Conservation (phyloP, 2,113 vertebrate species). For the Notothenia rossii region DNA sequence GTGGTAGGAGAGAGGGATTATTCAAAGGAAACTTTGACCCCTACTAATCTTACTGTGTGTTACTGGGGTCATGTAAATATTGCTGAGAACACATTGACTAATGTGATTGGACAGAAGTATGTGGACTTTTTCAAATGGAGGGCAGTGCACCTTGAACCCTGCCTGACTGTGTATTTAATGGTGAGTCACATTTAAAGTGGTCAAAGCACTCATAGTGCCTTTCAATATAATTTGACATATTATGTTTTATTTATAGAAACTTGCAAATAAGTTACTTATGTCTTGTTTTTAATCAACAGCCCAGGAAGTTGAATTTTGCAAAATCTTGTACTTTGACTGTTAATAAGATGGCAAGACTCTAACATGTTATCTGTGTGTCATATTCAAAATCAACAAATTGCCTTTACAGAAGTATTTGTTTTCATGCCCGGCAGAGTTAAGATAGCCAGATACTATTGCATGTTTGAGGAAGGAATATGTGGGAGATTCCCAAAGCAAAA, state of each 20-base stretch:
- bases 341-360: background rate
- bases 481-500: conserved; percentile 36
- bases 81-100: conserved; percentile 52
- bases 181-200: conserved; percentile 44
- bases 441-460: conserved; percentile 10
- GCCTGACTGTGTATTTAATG: conserved; percentile 41
- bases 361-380: background rate
- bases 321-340: background rate
- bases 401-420: conserved; percentile 31
- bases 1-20: conserved; percentile 41
- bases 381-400: conserved; percentile 29
- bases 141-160: conserved; percentile 66
- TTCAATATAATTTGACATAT: conserved; percentile 11
- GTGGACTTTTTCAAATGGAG: conserved; percentile 48
- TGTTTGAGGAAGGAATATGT: too few relatives aligned
- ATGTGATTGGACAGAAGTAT: conserved; percentile 66
- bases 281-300: conserved; percentile 1
- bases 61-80: conserved; percentile 77
- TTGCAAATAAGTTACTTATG: conserved; percentile 3
- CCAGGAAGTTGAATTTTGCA: background rate
- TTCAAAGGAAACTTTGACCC: conserved; percentile 74
- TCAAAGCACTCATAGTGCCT: conserved; percentile 9
- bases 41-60: conserved; percentile 64
- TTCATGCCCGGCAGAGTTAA: conserved; percentile 34
- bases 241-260: background rate